phyloP scores from a whole-genome alignment of 2,113 vertebrate species.

The Crotalus viridis region DNA sequence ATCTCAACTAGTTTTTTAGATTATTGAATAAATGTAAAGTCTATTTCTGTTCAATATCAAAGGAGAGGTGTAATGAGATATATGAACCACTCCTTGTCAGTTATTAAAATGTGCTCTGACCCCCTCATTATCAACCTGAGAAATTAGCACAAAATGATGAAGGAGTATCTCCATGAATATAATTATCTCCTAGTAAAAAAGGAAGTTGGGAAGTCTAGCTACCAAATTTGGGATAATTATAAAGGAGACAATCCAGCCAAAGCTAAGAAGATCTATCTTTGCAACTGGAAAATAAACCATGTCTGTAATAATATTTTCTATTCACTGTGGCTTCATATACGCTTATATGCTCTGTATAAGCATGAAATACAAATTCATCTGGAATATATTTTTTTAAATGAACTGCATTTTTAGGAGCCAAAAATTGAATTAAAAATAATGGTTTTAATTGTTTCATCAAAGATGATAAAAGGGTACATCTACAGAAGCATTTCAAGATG shows the following conservation, averaged over 20 bases:
- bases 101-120: conserved; percentile 24
- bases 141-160: conserved; percentile 11
- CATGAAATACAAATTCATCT: not conserved
- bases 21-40: conserved; percentile 3
- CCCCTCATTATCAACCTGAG: conserved; percentile 4
- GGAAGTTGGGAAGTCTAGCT: not conserved
- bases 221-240: not conserved
- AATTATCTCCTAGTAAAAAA: not conserved
- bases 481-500: not conserved
- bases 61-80: conserved; percentile 9
- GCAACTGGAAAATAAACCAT: not conserved
- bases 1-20: not conserved
- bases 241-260: not conserved
- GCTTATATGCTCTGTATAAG: not conserved
- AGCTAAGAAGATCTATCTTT: not conserved
- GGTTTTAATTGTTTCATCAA: not conserved
- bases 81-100: conserved; percentile 19
- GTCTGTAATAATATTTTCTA: not conserved
- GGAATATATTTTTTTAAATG: not conserved
- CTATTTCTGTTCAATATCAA: not conserved
- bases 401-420: not conserved
- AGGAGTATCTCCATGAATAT: not conserved
- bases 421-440: not conserved
- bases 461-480: not conserved
- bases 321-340: not conserved